Evolutionary conservation across 2,113 vertebrate species (phyloP), one percentile per base, ranked within the genome.

Genomic region (Protobothrops mucrosquamatus): DNA sequence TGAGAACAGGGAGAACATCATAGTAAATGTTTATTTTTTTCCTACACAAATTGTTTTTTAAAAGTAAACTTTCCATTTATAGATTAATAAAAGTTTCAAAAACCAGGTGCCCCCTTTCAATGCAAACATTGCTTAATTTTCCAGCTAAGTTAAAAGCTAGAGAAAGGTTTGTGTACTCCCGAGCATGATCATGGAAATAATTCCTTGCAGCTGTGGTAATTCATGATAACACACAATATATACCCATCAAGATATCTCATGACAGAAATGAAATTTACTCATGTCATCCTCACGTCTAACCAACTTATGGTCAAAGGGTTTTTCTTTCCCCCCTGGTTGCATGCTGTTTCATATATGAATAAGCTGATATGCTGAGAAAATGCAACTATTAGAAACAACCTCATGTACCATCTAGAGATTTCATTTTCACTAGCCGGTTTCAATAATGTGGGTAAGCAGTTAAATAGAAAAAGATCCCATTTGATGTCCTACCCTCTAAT

Each of bases 231-330:
- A 0, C 93, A 96, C 93, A 96, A 96, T 96, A 97, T 96, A 97
- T 91, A 96, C 96, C 95, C 96, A 97, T 97, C 97, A 97, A 97
- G 96, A 97, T 97, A 96, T 95, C 95, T 96, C 91, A 94, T 96
- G 96, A 97, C 97, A 97, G 97, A 94, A 97, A 95, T 94, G 96
- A 97, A 97, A 97, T 97, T 97, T 97, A 96, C 96, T 97, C 3
- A 0, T 96, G 97, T 97, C 96, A 97, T 93, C 96, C 92, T 89
- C 95, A 89, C 94, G 96, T 96, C 96, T 97, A 96, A 94, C 92
- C 95, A 94, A 96, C 95, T 94, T 92, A 94, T 89, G 91, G 93
- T 95, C 94, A 90, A 91, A 96, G 93, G 43, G 26, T 89, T 56
- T 52, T 93, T 64, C 48, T 55, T 54, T 52, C 12, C n/a, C 22